Evolutionary conservation across 2,797 vertebrate genomes (phyloP).

Genomic region (Smutsia temminckii): DNA sequence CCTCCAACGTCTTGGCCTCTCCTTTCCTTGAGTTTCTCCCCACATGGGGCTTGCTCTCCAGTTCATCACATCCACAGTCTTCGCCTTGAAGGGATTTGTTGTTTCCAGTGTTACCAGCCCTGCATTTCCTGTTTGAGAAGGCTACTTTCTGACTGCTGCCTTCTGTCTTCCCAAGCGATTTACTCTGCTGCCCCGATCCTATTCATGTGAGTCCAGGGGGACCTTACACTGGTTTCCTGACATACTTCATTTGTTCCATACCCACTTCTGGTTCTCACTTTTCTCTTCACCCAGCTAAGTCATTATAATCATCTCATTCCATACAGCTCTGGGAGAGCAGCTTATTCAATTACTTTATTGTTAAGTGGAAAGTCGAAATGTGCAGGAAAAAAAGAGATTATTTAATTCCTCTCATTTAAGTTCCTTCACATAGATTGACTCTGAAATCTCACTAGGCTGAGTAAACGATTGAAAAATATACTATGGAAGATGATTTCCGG

Average conservation of each 20-base stretch:
- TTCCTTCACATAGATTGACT: slow-evolving; percentile 46
- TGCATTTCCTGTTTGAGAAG: background rate
- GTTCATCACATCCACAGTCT: background rate
- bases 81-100: background rate
- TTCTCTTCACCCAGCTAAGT: background rate
- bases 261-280: background rate
- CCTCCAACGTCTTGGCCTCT: background rate
- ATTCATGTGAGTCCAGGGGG: background rate
- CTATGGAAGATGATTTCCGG: background rate
- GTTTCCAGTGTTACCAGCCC: background rate
- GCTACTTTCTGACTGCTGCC: background rate
- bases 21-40: background rate
- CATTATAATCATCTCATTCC: background rate
- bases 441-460: slow-evolving; percentile 49
- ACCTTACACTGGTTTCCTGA: background rate
- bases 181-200: background rate
- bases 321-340: background rate
- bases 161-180: background rate
- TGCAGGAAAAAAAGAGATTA: background rate
- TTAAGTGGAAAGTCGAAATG: slow-evolving; percentile 60
- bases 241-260: background rate
- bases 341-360: slow-evolving; percentile 35
- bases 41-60: background rate
- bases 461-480: slow-evolving; percentile 42
- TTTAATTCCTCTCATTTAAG: slow-evolving; percentile 62